Percentiles rank a stretch among this genome's conserved stretches.
Evolutionary conservation across 2,888 invertebrate genomes (phyloP).

Genomic region (Autographa gamma): DNA sequence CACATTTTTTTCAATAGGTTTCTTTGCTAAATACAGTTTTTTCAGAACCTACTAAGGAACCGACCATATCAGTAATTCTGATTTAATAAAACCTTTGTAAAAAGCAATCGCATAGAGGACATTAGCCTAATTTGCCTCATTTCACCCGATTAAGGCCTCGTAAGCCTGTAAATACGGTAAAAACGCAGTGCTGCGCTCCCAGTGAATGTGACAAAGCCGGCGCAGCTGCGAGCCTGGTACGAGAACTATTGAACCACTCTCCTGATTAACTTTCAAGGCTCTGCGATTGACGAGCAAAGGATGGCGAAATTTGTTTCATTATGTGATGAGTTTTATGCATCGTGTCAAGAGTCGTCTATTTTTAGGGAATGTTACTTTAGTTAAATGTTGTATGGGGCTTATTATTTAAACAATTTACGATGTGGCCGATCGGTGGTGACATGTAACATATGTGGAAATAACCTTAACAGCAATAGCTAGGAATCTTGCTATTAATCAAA

Average conservation of each 20-base stretch:
- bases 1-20: too few species aligned
- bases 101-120: conserved; percentile 3
- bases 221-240: conserved; percentile 37
- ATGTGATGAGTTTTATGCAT: not conserved
- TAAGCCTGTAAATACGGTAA: conserved; percentile 26
- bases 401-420: too few species aligned
- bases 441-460: too few species aligned
- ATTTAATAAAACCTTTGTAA: not conserved
- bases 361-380: too few species aligned
- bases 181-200: conserved; percentile 28
- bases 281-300: not conserved
- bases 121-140: conserved; percentile 38
- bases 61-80: not conserved
- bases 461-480: too few species aligned
- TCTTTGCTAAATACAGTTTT: too few species aligned
- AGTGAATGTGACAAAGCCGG: conserved; percentile 37
- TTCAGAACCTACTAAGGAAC: too few species aligned
- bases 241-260: conserved; percentile 49
- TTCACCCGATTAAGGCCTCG: conserved; percentile 23
- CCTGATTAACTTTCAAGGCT: conserved; percentile 44
- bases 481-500: too few species aligned
- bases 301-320: not conserved
- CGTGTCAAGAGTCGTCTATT: not conserved
- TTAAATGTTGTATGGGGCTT: too few species aligned
- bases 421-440: too few species aligned